Evolutionary conservation across 1,140 invertebrate genomes (phyloP).

Genomic region (Drosophila gunungcola): DNA sequence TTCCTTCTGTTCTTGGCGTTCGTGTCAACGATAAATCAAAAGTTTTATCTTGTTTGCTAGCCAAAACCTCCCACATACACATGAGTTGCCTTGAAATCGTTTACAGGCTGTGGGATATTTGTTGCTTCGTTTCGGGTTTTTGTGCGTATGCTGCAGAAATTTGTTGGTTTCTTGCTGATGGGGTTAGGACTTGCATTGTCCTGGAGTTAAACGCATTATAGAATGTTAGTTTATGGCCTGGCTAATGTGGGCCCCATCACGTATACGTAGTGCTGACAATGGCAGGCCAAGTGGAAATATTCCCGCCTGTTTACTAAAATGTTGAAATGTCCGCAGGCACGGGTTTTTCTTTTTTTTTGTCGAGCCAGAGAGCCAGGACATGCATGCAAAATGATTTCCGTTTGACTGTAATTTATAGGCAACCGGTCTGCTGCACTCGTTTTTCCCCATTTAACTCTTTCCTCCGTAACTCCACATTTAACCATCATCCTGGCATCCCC

Average conservation of each 20-base stretch:
- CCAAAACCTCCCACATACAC: constrained; percentile 10
- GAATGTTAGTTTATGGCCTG: constrained; percentile 22
- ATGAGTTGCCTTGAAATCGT: constrained; percentile 46
- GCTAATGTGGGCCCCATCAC: constrained; percentile 13
- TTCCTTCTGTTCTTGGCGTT: constrained; percentile 48
- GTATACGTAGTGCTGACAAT: constrained; percentile 44
- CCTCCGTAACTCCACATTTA: constrained; percentile 2
- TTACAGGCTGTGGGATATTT: constrained; percentile 43
- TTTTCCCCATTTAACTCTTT: constrained; percentile 4
- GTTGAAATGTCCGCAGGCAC: constrained; percentile 56
- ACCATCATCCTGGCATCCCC: constrained; percentile 6
- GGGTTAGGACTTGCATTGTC: constrained; percentile 18
- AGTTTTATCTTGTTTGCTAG: constrained; percentile 75
- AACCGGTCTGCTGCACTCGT: constrained; percentile 24
- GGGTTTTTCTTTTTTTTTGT: constrained; percentile 20
- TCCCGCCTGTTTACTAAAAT: constrained; percentile 59
- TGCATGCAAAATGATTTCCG: constrained; percentile 73
- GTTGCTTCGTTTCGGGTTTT: constrained; percentile 43
- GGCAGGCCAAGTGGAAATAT: constrained; percentile 37
- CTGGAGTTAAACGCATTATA: constrained; percentile 41
- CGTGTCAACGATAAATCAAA: constrained; percentile 83
- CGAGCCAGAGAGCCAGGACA: constrained; percentile 20
- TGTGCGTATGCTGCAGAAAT: constrained; percentile 46
- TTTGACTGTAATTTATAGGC: constrained; percentile 75
- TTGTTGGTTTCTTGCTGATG: constrained; percentile 13